Conservation (phyloP, 2,113 vertebrate genomes). For the Daboia siamensis region DNA sequence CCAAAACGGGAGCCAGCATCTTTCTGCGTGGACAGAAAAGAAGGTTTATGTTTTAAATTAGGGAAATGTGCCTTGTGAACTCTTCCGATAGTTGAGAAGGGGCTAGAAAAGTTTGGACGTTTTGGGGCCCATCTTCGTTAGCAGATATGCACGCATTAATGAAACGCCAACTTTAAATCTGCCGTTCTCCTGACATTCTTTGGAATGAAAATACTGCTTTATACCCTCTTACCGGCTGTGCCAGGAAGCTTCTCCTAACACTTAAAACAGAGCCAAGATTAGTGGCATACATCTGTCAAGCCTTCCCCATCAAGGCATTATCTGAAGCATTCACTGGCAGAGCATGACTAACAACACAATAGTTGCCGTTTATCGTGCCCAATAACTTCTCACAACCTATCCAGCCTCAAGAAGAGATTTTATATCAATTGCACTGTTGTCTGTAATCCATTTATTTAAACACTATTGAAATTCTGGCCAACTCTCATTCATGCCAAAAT, state of each 20-base stretch:
- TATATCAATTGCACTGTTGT: not conserved
- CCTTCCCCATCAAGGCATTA: not conserved
- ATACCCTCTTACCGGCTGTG: not conserved
- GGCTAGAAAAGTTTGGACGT: not conserved
- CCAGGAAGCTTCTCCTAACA: not conserved
- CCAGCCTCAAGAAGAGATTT: not conserved
- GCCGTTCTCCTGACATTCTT: not conserved
- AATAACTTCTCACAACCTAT: not conserved
- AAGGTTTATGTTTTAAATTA: not conserved
- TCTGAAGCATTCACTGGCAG: slow-evolving; percentile 16
- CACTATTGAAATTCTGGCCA: not conserved
- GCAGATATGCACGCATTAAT: rapidly evolving
- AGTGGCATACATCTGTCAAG: not conserved
- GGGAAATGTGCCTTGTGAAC: not conserved
- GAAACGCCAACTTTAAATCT: not conserved
- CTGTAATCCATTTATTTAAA: not conserved
- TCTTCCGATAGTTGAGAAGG: not conserved
- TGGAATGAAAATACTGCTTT: slow-evolving; percentile 8
- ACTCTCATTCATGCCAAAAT: not conserved
- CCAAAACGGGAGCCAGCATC: not conserved
- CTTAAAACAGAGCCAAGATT: rapidly evolving
- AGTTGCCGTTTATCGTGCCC: not conserved
- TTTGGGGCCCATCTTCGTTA: not conserved
- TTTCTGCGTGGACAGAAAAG: not conserved
- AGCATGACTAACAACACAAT: slow-evolving; percentile 7